These are phyloP conservation scores for Drosophila sordidapex DNA, from an alignment of 2,888 invertebrate genomes.

Conservation along the genomic window DNA sequence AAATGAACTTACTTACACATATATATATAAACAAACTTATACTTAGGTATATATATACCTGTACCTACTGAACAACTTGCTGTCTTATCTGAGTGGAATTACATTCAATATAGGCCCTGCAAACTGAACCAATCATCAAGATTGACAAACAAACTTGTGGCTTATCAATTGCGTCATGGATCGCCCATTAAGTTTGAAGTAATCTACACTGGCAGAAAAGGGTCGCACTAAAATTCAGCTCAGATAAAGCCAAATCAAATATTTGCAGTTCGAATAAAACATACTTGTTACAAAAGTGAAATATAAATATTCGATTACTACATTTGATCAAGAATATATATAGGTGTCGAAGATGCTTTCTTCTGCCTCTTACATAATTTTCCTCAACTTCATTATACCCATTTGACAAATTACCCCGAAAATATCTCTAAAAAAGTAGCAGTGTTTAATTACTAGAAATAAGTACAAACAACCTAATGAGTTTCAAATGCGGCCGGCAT, in stretches of 20 bases:
- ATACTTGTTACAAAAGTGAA: not conserved
- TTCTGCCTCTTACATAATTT: not conserved
- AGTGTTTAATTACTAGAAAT: not conserved
- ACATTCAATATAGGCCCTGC: slow-evolving; percentile 11
- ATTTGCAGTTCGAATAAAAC: not conserved
- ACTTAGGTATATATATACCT: not conserved
- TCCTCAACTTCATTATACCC: not conserved
- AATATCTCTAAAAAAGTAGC: not conserved
- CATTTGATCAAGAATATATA: not conserved
- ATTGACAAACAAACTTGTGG: slow-evolving; percentile 22
- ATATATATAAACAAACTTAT: not conserved
- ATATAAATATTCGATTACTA: not conserved
- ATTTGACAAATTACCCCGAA: not conserved
- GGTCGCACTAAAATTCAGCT: too few relatives aligned
- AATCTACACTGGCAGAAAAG: not conserved
- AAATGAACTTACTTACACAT: not conserved
- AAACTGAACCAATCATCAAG: slow-evolving; percentile 11
- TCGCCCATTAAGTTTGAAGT: slow-evolving; percentile 11
- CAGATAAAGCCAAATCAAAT: not conserved
- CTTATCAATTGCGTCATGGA: slow-evolving; percentile 69
- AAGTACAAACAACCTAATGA: not conserved
- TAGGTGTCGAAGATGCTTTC: not conserved
- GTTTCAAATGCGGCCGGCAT: not conserved
- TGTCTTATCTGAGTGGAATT: slow-evolving; percentile 57
- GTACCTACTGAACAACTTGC: slow-evolving; percentile 36